Evolutionary conservation across 2,797 vertebrate genomes (phyloP), one percentile per base, ranked within the genome.

Genomic region (Rhinogobio ventralis): DNA sequence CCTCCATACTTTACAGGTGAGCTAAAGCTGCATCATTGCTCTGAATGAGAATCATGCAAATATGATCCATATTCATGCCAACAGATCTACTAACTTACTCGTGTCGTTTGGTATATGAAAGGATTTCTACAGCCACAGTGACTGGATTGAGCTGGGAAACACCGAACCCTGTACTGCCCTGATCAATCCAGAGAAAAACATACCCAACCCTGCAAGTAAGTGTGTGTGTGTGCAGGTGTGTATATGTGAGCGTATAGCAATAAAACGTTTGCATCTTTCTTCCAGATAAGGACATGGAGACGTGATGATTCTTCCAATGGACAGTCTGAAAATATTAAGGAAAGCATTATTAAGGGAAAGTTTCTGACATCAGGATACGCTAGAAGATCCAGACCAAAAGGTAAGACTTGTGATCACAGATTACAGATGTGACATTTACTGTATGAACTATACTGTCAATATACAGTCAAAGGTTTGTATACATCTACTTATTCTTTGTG

Each of bases 1-100:
- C 11, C 9, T 68, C 19, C 67, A 68, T 13, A 68, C 67, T 68
- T 39, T 68, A 68, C 67, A 68, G 20, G 67, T 68, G 67, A 39
- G 62, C 17, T 3, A 10, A 55, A 10, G 20, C 20, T 55, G 7
- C 2, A 9, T 55, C 7, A 9, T 55, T 23, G 19, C 19, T 55
- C 2, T 55, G 53, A 55, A 55, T 55, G 53, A 55, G 53, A 55
- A 23, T 9, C 53, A 10, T 23, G 20, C 20, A 55, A 23, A 55
- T 55, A 0, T 53, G 7, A 53, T n/a, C n/a, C n/a, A n/a, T n/a
- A n/a, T n/a, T n/a, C n/a, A n/a, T n/a, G n/a, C n/a, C n/a, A 19
- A 51, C 51, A 19, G 17, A 53, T n/a, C 0, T 53, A 17, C 9
- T 57, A 13, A 10, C 20, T 55, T 17, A 7, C 25, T 28, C 3